These are phyloP conservation scores for Macaria liturata DNA, from an alignment of 2,888 invertebrate species.

Conservation along the genomic window DNA sequence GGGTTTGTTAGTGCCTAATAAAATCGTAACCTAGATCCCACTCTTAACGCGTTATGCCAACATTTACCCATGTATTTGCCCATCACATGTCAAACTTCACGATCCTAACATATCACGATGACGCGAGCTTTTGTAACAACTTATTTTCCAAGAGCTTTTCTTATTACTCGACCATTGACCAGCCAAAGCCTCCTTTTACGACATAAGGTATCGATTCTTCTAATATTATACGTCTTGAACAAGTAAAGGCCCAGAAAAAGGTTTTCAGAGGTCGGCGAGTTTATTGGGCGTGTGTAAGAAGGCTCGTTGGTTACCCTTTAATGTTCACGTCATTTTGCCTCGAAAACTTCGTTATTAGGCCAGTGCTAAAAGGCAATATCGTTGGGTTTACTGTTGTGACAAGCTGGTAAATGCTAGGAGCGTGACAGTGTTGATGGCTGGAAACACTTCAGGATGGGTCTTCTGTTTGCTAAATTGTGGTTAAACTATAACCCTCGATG, in stretches of 20 bases:
- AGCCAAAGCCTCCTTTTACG: conserved; percentile 2
- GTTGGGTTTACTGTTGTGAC: conserved; percentile 30
- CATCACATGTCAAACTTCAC: too few relatives aligned
- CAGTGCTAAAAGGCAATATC: conserved; percentile 41
- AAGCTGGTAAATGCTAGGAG: conserved; percentile 20
- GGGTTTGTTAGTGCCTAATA: too few relatives aligned
- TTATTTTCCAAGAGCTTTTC: too few relatives aligned
- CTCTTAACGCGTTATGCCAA: too few relatives aligned
- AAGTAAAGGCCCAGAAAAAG: conserved; percentile 15
- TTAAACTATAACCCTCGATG: too few relatives aligned
- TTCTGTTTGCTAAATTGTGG: too few relatives aligned
- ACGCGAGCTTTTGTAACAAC: too few relatives aligned
- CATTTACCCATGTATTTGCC: too few relatives aligned
- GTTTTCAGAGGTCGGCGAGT: conserved; percentile 4
- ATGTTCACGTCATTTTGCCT: conserved; percentile 39
- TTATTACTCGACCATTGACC: neutral
- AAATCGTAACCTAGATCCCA: too few relatives aligned
- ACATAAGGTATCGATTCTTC: conserved; percentile 3
- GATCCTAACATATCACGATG: too few relatives aligned
- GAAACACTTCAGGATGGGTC: too few relatives aligned
- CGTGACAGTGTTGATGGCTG: conserved; percentile 15
- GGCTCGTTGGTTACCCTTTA: conserved; percentile 25
- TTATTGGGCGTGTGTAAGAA: conserved; percentile 25
- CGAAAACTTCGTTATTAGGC: conserved; percentile 48
- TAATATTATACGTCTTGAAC: conserved; percentile 1